Evolutionary conservation across 2,797 vertebrate species (phyloP), one percentile per base, ranked within the genome.

Genomic region (Gymnocypris eckloni): DNA sequence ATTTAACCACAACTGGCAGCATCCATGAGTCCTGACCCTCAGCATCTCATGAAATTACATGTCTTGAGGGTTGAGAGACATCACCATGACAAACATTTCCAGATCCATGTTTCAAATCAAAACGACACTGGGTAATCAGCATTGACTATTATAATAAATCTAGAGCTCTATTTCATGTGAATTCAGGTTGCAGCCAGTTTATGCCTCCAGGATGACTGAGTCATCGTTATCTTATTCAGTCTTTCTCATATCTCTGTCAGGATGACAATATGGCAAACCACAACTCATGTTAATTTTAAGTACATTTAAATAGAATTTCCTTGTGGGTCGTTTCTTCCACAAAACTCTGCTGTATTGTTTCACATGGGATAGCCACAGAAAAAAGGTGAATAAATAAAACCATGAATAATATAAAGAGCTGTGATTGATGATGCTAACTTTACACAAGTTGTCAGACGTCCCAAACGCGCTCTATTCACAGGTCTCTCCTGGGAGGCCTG

Each of bases 381-480:
- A 70, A 81, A 71, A 80, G 64, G 83, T 85, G 66, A 69, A 54
- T 37, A 59, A 78, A 87, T 88, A 59, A 86, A 89, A 64, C 76
- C 75, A 45, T 69, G 77, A 79, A 61, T 71, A 82, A 91, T 83
- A 85, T 86, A 86, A 88, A 75, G 86, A 56, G 84, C 16, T 5
- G 20, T 93, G 91, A 94, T 90, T 90, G 90, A 94, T 94, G 90
- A 91, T 89, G 89, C 82, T 84, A 91, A 87, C 89, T 90, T 88
- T 22, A 87, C 89, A 91, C 64, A 93, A 92, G 91, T 89, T 81
- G 67, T 87, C 69, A 78, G 86, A 75, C 77, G 87, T 56, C 45
- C 69, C 87, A 86, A 81, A 84, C 82, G 75, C 22, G 50, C 88
- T 89, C 88, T 91, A 91, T 93, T 93, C 86, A 92, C 91, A 82